Evolutionary conservation across 2,113 vertebrate species (phyloP).

Genomic region (Colaptes auratus): DNA sequence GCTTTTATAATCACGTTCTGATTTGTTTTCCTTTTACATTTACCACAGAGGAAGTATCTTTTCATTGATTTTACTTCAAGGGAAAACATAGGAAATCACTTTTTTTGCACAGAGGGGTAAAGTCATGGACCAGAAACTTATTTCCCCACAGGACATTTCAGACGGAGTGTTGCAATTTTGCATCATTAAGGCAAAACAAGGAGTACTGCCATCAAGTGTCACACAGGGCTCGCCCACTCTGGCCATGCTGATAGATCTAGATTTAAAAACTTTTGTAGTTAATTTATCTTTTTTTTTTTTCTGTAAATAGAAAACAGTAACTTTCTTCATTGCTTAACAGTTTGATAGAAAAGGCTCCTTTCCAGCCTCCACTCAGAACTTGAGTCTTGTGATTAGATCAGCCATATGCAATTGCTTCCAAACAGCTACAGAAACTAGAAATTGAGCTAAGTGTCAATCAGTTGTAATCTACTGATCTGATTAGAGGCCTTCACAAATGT

Average conservation of each 20-base stretch:
- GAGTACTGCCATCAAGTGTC: slow-evolving; percentile 48
- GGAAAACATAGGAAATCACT: slow-evolving; percentile 47
- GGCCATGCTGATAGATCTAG: slow-evolving; percentile 19
- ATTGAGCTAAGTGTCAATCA: slow-evolving; percentile 87
- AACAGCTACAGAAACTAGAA: slow-evolving; percentile 33
- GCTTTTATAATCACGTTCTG: slow-evolving; percentile 73
- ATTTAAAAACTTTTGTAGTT: slow-evolving; percentile 38
- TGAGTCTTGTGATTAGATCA: slow-evolving; percentile 64
- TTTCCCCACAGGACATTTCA: slow-evolving; percentile 59
- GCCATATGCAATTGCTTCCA: slow-evolving; percentile 35
- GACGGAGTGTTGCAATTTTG: slow-evolving; percentile 72
- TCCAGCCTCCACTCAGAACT: slow-evolving; percentile 63
- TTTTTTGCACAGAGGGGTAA: slow-evolving; percentile 66
- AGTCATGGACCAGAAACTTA: slow-evolving; percentile 47
- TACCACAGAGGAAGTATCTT: slow-evolving; percentile 69
- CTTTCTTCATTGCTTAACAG: slow-evolving; percentile 57
- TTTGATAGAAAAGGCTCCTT: slow-evolving; percentile 65
- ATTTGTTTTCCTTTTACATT: slow-evolving; percentile 63
- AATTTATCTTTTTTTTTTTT: background rate
- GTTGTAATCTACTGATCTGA: slow-evolving; percentile 87
- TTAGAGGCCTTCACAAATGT: slow-evolving; percentile 87
- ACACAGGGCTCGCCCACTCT: slow-evolving; percentile 43
- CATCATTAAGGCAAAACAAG: slow-evolving; percentile 75
- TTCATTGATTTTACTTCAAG: slow-evolving; percentile 57
- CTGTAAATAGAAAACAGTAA: slow-evolving; percentile 64